Evolutionary conservation across 2,797 vertebrate genomes (phyloP), one percentile per base, ranked within the genome.

Genomic region (Steatocranus sp.): DNA sequence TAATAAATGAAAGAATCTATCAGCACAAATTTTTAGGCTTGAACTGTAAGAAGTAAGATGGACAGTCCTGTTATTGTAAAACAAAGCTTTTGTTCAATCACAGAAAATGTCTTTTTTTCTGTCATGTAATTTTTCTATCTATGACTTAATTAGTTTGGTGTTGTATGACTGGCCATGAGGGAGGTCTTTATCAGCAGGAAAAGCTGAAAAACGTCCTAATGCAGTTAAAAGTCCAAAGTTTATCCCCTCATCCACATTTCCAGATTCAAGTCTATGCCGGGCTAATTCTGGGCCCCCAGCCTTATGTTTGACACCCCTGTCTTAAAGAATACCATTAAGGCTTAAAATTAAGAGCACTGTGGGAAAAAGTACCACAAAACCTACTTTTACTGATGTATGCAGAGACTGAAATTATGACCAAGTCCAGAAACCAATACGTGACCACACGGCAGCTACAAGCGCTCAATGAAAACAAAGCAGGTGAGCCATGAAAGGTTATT

Each of bases 191-290:
- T 32, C 54, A 56, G 53, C 53, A 54, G 53, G 25, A 54, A 17
- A 54, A 54, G 53, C 53, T 56, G 25, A 15, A 17, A 30, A 56
- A 30, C 15, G 32, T 34, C 3, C 53, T 30, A 34, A 34, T 61
- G 56, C 56, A 58, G 56, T 58, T 34, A 58, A n/a, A 58, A 11
- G 56, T 61, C 30, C 27, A 34, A 58, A 18, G 17, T n/a, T 2
- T 34, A 11, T n/a, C 30, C 30, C 0, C 0, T 58, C 27, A n/a
- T 32, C 17, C 54, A n/a, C 54, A 11, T 34, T 11, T 58, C 30
- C 56, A 61, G 56, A 61, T 58, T 58, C 17, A 61, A 61, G 56
- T 61, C 2, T 34, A 34, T 61, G 0, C 10, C 6, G 0, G 10
- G 4, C 56, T 34, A 32, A 11, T 34, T 61, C 30, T 58, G 30